Evolutionary conservation across 2,797 vertebrate species (phyloP).

Genomic region (Nothura maculosa): DNA sequence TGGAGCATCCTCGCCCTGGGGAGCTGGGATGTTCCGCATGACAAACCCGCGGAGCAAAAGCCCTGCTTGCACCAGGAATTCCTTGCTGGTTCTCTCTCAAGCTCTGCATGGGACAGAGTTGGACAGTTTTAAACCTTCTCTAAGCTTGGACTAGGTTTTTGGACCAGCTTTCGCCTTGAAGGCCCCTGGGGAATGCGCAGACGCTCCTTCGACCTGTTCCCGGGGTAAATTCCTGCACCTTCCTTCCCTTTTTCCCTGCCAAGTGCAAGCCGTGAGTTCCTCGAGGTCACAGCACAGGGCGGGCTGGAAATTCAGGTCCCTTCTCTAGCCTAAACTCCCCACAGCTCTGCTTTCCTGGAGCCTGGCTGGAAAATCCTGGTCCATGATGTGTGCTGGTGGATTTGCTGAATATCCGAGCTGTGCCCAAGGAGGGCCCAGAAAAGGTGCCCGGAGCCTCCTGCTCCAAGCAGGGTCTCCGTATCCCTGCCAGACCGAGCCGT

Average conservation of each 20-base stretch:
- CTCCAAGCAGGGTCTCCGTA: neutral
- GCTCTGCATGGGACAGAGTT: too few species aligned
- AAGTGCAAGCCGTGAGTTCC: neutral
- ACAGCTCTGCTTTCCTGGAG: neutral
- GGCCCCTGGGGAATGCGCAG: too few species aligned
- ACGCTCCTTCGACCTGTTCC: neutral
- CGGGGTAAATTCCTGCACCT: neutral
- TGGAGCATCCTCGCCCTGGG: neutral
- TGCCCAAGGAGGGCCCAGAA: rapidly evolving
- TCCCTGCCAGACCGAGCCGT: neutral
- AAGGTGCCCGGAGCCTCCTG: neutral
- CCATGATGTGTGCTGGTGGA: neutral
- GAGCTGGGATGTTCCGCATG: neutral
- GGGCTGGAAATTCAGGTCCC: neutral
- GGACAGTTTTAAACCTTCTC: too few species aligned
- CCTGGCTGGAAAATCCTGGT: too few species aligned
- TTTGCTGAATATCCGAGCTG: rapidly evolving
- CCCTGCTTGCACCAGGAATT: neutral
- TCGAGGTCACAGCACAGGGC: neutral
- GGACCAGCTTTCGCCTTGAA: too few species aligned
- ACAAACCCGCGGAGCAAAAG: neutral
- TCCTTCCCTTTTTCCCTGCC: neutral
- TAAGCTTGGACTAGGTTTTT: too few species aligned
- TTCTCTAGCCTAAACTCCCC: too few species aligned
- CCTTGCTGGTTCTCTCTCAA: too few species aligned